phyloP scores from a whole-genome alignment of 2,888 invertebrate species.

The Plagodis dolabraria region DNA sequence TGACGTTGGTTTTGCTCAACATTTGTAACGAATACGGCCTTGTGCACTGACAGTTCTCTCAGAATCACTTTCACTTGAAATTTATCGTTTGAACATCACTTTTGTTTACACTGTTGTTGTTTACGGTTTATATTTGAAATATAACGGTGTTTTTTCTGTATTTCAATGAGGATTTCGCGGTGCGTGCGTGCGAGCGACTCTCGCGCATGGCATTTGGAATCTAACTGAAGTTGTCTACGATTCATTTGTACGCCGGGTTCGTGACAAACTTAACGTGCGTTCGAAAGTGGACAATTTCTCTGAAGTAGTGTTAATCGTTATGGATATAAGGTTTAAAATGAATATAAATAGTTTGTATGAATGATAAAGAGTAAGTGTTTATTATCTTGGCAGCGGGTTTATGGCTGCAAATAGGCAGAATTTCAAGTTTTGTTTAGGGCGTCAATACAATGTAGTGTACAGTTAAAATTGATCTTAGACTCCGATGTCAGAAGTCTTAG shows the following conservation, averaged over 20 bases:
- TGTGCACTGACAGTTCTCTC: slow-evolving; percentile 18
- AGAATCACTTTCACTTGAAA: slow-evolving; percentile 22
- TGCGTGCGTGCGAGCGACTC: slow-evolving; percentile 11
- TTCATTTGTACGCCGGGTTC: slow-evolving; percentile 3
- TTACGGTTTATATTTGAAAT: slow-evolving; percentile 29
- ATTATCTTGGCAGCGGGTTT: slow-evolving; percentile 11
- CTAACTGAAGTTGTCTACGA: slow-evolving; percentile 47
- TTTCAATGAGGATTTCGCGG: slow-evolving; percentile 18
- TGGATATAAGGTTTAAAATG: neutral
- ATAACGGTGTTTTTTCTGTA: slow-evolving; percentile 38
- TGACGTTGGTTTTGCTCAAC: slow-evolving; percentile 26
- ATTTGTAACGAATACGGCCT: slow-evolving; percentile 28
- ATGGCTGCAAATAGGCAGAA: slow-evolving; percentile 18
- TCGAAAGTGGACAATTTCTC: neutral
- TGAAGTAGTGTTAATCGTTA: neutral
- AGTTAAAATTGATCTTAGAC: neutral
- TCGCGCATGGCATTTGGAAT: slow-evolving; percentile 33
- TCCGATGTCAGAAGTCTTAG: neutral
- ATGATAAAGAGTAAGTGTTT: neutral
- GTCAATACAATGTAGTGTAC: slow-evolving; percentile 13
- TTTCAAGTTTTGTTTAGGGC: slow-evolving; percentile 18
- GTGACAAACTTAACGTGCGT: slow-evolving; percentile 12
- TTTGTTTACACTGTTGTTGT: slow-evolving; percentile 8
- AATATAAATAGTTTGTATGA: too few relatives aligned
- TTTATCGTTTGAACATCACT: slow-evolving; percentile 11